Evolutionary conservation across 2,113 vertebrate genomes (phyloP).

Genomic region (Elephantulus edwardii): DNA sequence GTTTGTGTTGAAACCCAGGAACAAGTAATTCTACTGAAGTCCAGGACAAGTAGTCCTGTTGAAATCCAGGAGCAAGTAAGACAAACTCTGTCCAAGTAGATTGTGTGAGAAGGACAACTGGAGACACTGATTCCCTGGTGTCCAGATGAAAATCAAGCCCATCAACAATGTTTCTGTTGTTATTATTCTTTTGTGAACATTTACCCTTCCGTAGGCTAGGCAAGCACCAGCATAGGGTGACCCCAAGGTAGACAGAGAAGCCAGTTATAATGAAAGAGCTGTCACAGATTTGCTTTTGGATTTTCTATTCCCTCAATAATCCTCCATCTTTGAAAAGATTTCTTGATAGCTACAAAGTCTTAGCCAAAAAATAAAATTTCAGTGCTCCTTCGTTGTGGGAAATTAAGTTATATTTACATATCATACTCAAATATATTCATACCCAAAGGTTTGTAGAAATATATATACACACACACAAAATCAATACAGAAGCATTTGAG

Average conservation of each 20-base stretch:
- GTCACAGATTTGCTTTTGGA: not conserved
- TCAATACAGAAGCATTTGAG: not conserved
- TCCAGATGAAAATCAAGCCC: not conserved
- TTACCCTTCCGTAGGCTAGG: not conserved
- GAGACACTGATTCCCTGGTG: not conserved
- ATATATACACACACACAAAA: not conserved
- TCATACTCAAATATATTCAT: not conserved
- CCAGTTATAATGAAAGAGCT: not conserved
- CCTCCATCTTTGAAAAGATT: not conserved
- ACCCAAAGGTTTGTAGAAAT: not conserved
- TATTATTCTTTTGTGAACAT: not conserved
- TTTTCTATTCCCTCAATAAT: not conserved
- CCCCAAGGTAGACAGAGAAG: not conserved
- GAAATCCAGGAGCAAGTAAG: no score
- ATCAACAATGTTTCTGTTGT: not conserved
- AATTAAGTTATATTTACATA: not conserved
- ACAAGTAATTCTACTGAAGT: no score
- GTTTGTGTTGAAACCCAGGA: not conserved
- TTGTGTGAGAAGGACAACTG: not conserved
- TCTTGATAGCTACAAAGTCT: slow-evolving; percentile 12
- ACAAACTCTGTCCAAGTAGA: not conserved
- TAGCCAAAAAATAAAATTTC: not conserved
- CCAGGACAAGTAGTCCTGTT: no score
- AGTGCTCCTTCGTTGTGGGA: not conserved
- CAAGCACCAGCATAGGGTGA: not conserved